Conservation (phyloP, 2,797 vertebrate genomes). For the Rhynchotus rufescens region DNA sequence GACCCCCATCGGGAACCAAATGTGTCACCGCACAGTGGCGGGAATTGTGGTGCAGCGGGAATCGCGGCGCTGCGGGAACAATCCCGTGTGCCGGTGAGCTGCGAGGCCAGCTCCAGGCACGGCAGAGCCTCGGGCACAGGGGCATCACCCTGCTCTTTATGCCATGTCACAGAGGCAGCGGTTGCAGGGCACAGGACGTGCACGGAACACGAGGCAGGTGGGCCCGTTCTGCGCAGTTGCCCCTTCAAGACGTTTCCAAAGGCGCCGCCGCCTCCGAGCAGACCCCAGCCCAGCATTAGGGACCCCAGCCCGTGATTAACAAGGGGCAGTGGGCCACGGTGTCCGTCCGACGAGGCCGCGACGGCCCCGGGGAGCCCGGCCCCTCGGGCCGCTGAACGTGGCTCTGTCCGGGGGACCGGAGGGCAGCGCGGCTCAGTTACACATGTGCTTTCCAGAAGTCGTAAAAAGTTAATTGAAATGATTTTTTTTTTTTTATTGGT, state of each 20-base stretch:
- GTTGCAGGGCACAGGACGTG: neutral
- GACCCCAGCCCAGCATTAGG: neutral
- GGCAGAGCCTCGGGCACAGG: neutral
- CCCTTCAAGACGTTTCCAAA: neutral
- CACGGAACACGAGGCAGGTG: neutral
- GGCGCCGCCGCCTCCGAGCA: neutral
- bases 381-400: slow-evolving; percentile 59
- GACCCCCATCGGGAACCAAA: rapidly evolving
- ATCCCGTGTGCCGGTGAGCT: neutral
- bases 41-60: neutral
- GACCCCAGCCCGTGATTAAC: slow-evolving; percentile 37
- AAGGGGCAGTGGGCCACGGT: slow-evolving; percentile 62
- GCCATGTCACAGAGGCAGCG: neutral
- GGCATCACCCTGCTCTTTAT: neutral
- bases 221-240: neutral
- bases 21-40: neutral
- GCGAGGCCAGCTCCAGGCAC: neutral
- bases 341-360: slow-evolving; percentile 68
- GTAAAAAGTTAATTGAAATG: slow-evolving; percentile 71
- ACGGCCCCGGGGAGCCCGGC: slow-evolving; percentile 47
- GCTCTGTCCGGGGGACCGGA: slow-evolving; percentile 60
- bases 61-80: neutral
- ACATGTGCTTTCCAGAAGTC: slow-evolving; percentile 61
- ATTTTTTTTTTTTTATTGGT: slow-evolving; percentile 1
- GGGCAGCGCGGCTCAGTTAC: slow-evolving; percentile 45